These are phyloP conservation scores for Athene noctua DNA, from an alignment of 2,113 vertebrate genomes.

Conservation along the genomic window DNA sequence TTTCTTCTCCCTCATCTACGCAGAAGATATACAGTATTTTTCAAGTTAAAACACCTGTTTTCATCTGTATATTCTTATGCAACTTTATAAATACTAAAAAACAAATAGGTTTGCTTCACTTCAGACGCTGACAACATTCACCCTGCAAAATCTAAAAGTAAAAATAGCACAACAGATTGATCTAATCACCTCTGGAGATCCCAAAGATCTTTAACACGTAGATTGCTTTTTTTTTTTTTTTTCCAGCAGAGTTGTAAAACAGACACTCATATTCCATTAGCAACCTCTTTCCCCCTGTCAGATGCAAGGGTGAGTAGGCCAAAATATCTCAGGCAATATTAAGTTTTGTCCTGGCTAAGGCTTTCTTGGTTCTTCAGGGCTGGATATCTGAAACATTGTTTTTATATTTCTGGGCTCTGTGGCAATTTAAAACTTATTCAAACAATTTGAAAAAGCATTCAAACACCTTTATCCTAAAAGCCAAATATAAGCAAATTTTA, in stretches of 20 bases:
- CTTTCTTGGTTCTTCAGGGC: background rate
- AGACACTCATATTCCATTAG: background rate
- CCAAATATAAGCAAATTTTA: background rate
- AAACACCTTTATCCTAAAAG: background rate
- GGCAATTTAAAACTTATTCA: background rate
- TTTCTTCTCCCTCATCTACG: background rate
- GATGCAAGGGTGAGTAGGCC: background rate
- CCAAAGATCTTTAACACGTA: background rate
- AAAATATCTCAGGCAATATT: background rate
- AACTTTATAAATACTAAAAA: background rate
- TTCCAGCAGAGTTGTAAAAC: background rate
- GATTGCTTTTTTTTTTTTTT: background rate
- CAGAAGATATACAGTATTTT: background rate
- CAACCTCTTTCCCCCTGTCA: background rate
- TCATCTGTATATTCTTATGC: background rate
- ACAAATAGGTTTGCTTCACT: background rate
- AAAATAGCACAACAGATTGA: background rate
- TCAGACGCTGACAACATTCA: background rate
- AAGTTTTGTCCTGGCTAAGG: background rate
- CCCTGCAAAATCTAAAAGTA: background rate
- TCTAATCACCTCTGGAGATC: background rate
- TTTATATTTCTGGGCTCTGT: background rate
- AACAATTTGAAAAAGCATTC: background rate
- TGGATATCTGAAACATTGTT: background rate
- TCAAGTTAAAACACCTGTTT: background rate